Conservation (phyloP, 2,797 vertebrate genomes). For the Parauchenoglanis punctatus region DNA sequence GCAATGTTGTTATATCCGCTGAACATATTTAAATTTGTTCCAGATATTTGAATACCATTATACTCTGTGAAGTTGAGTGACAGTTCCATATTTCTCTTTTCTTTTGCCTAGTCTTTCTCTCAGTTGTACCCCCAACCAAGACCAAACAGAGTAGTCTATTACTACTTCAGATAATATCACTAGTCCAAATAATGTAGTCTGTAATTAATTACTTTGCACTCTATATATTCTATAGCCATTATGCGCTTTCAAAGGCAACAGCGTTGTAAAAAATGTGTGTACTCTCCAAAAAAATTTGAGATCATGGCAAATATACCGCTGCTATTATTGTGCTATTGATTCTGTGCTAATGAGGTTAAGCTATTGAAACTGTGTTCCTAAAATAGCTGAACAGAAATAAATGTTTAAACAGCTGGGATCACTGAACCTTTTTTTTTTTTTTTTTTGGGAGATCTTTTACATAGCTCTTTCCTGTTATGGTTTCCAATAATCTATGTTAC, state of each 20-base stretch:
- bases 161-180: too few relatives aligned
- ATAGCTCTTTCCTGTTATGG: not conserved
- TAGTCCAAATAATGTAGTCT: not conserved
- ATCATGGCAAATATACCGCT: too few relatives aligned
- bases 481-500: not conserved
- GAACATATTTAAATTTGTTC: not conserved
- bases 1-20: too few relatives aligned
- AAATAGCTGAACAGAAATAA: conserved; percentile 20
- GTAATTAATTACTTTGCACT: not conserved
- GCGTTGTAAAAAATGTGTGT: not conserved
- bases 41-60: not conserved
- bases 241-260: not conserved
- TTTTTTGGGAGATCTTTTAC: not conserved
- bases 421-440: not conserved
- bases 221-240: not conserved
- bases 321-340: not conserved
- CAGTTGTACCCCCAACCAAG: not conserved
- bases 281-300: not conserved
- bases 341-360: not conserved
- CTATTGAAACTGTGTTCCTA: conserved; percentile 14
- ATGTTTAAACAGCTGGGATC: conserved; percentile 23
- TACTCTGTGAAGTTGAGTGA: not conserved
- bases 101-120: not conserved
- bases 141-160: not conserved
- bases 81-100: not conserved